These are phyloP conservation scores for Leucoma salicis DNA, from an alignment of 2,888 invertebrate species.

Conservation along the genomic window DNA sequence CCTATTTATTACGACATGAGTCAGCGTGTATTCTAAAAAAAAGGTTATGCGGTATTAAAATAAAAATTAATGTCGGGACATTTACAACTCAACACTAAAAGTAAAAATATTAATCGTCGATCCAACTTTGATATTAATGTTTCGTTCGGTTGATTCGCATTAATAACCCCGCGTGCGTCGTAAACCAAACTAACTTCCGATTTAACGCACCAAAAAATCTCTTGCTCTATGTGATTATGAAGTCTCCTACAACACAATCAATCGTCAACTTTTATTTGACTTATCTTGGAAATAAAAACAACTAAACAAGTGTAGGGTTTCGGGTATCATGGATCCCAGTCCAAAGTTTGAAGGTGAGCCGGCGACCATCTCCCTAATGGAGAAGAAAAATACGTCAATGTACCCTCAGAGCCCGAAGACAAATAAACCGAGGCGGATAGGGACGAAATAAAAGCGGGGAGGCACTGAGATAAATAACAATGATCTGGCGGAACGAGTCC, in stretches of 20 bases:
- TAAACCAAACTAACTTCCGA: constrained; percentile 51
- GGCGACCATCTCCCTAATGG: constrained; percentile 76
- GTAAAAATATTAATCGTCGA: constrained; percentile 43
- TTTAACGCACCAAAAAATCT: constrained; percentile 54
- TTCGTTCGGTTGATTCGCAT: constrained; percentile 40
- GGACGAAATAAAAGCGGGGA: constrained; percentile 76
- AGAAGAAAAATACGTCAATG: constrained; percentile 82
- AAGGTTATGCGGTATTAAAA: constrained; percentile 43
- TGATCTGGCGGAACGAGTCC: constrained; percentile 62
- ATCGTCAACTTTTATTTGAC: constrained; percentile 80
- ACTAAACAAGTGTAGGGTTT: constrained; percentile 62
- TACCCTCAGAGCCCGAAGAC: constrained; percentile 79
- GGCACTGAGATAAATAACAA: constrained; percentile 76
- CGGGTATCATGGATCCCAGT: constrained; percentile 61
- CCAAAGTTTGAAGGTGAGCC: constrained; percentile 76
- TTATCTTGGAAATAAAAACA: constrained; percentile 74
- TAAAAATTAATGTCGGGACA: constrained; percentile 38
- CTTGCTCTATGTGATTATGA: constrained; percentile 60
- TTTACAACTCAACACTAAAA: constrained; percentile 37
- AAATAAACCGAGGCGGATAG: constrained; percentile 77
- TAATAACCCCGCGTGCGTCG: constrained; percentile 37
- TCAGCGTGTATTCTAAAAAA: constrained; percentile 54
- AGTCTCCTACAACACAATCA: constrained; percentile 70
- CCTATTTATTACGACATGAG: constrained; percentile 67
- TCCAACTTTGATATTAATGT: constrained; percentile 48